These are phyloP conservation scores for Holocentrus rufus DNA, from an alignment of 2,797 vertebrate species.

Conservation along the genomic window DNA sequence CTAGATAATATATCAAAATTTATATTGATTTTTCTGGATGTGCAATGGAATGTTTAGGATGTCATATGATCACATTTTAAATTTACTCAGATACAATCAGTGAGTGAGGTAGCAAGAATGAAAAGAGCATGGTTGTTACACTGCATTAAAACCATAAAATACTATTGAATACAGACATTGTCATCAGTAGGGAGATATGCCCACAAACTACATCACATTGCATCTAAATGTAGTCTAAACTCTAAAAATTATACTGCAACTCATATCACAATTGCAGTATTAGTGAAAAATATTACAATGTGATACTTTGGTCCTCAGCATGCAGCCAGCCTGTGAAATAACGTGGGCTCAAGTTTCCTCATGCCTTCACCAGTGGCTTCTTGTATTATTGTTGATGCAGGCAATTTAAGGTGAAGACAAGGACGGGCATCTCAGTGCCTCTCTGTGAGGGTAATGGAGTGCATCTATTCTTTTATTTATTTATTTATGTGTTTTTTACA, in stretches of 20 bases:
- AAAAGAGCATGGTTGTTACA: not conserved
- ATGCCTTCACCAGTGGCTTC: not conserved
- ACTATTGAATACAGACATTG: not conserved
- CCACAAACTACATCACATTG: not conserved
- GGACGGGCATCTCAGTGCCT: constrained; percentile 14
- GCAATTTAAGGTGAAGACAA: constrained; percentile 33
- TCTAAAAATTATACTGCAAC: not conserved
- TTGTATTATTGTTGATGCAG: constrained; percentile 17
- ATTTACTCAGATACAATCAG: not conserved
- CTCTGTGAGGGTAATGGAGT: constrained; percentile 1
- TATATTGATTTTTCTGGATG: constrained; percentile 27
- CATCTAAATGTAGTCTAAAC: not conserved
- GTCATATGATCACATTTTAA: not conserved
- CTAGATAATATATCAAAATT: constrained; percentile 8
- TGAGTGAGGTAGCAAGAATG: not conserved
- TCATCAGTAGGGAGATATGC: constrained; percentile 24
- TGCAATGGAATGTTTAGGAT: constrained; percentile 26
- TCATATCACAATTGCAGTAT: constrained; percentile 5
- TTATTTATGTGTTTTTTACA: not conserved
- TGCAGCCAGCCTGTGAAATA: constrained; percentile 8
- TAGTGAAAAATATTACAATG: constrained; percentile 2
- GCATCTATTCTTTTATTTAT: constrained; percentile 3
- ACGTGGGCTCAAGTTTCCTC: not conserved
- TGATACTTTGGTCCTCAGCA: not conserved
- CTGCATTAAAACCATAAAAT: not conserved